phyloP scores from a whole-genome alignment of 2,888 invertebrate genomes.

The Seira ritae region DNA sequence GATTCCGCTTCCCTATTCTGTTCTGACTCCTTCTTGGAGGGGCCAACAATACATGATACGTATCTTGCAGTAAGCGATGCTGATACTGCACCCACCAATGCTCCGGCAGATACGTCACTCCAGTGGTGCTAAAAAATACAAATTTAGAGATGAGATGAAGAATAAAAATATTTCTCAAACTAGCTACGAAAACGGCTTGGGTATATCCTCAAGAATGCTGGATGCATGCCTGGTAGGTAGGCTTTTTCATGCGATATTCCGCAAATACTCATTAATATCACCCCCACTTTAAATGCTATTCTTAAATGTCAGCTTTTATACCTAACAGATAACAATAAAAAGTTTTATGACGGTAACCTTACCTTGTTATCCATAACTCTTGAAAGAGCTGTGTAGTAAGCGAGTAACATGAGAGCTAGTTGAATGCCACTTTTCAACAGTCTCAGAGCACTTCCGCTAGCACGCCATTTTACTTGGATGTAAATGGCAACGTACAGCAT shows the following conservation, averaged over 20 bases:
- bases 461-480: conserved; percentile 71
- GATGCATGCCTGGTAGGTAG: too few relatives aligned
- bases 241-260: background rate
- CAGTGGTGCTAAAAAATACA: conserved; percentile 77
- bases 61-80: conserved; percentile 73
- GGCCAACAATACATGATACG: conserved; percentile 56
- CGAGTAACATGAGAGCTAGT: conserved; percentile 85
- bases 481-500: conserved; percentile 73
- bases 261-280: conserved; percentile 4
- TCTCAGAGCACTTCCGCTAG: conserved; percentile 83
- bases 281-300: background rate
- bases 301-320: conserved; percentile 40
- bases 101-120: conserved; percentile 79
- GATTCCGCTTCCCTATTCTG: conserved; percentile 41
- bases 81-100: conserved; percentile 75
- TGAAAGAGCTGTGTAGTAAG: conserved; percentile 92
- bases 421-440: conserved; percentile 91
- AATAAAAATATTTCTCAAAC: background rate
- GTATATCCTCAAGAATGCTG: too few relatives aligned
- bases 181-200: too few relatives aligned
- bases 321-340: conserved; percentile 1
- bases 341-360: conserved; percentile 22
- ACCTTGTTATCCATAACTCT: conserved; percentile 94
- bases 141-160: conserved; percentile 2
- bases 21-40: conserved; percentile 26